Conservation (phyloP, 2,113 vertebrate species). For the Nesoenas mayeri region DNA sequence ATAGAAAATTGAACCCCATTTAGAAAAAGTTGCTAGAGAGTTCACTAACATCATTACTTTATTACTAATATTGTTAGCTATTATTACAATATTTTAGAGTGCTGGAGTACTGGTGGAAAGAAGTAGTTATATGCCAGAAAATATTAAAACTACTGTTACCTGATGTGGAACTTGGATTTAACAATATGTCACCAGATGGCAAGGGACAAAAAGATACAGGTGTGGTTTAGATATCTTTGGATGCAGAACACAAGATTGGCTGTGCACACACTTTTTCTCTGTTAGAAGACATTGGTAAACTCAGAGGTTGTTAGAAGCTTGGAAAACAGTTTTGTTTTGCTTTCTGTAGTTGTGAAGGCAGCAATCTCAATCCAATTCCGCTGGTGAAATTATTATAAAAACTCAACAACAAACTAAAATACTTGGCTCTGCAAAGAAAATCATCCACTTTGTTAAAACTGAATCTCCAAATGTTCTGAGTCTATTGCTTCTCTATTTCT, state of each 20-base stretch:
- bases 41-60: not conserved
- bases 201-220: not conserved
- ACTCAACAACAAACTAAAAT: conserved; percentile 32
- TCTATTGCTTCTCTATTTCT: conserved; percentile 51
- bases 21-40: not conserved
- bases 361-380: conserved; percentile 14
- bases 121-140: not conserved
- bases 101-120: not conserved
- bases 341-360: conserved; percentile 32
- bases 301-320: not conserved
- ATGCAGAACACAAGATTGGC: not conserved
- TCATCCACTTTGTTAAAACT: conserved; percentile 67
- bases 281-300: not conserved
- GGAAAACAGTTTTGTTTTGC: conserved; percentile 23
- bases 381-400: conserved; percentile 44
- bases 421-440: conserved; percentile 57
- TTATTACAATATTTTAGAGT: not conserved
- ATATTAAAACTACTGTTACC: not conserved
- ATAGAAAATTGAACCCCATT: not conserved
- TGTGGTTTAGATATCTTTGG: not conserved
- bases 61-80: not conserved
- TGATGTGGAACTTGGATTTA: not conserved
- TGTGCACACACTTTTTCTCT: not conserved
- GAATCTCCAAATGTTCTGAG: conserved; percentile 46
- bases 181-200: not conserved